A percentile compares a stretch with the other conserved stretches of the same genome.
Conservation (phyloP, 1,140 invertebrate species). For the Scaptomyza hsui region DNA sequence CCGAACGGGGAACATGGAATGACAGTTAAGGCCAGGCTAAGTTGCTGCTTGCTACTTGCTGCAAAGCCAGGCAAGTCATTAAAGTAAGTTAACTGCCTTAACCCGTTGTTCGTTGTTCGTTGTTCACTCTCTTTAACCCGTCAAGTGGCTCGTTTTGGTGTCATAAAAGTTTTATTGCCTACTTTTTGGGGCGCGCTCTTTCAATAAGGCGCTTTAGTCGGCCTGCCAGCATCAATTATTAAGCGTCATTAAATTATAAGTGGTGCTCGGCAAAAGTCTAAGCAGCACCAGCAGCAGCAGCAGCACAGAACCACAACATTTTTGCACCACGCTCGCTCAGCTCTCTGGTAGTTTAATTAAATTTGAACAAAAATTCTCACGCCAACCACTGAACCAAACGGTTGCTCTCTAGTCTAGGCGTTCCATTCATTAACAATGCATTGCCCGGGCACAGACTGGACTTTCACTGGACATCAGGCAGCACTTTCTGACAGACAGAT, state of each 20-base stretch:
- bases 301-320: conserved; percentile 34
- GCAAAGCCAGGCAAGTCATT: conserved; percentile 49
- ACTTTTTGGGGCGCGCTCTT: conserved; percentile 35
- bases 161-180: conserved; percentile 76
- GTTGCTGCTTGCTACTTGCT: neutral
- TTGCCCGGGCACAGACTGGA: conserved; percentile 17
- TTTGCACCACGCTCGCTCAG: neutral
- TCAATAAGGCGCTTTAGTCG: conserved; percentile 68
- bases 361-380: conserved; percentile 47
- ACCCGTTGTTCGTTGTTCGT: conserved; percentile 28
- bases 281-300: too few relatives aligned
- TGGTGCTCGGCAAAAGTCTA: conserved; percentile 8
- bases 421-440: conserved; percentile 73
- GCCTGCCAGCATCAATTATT: conserved; percentile 68
- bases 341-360: conserved; percentile 63
- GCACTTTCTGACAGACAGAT: neutral
- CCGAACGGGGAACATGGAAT: neutral
- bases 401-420: conserved; percentile 32
- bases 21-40: conserved; percentile 6
- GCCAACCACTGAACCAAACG: conserved; percentile 26
- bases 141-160: conserved; percentile 23
- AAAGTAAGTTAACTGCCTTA: conserved; percentile 69
- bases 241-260: conserved; percentile 70
- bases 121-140: neutral
- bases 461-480: neutral